Base-by-base conservation (phyloP, 2,888 invertebrate species). In the Pollenia griseotomentosa region DNA sequence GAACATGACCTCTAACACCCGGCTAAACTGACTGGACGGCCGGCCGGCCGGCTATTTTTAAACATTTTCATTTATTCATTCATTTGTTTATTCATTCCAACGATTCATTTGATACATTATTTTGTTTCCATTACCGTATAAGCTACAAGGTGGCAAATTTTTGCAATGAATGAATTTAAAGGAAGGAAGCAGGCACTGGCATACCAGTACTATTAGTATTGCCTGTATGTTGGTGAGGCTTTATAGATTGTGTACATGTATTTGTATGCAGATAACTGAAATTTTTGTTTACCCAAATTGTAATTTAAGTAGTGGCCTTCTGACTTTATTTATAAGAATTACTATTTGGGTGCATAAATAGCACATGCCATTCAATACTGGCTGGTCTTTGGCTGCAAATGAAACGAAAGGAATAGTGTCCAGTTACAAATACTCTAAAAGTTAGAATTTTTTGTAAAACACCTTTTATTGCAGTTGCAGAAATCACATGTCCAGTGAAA, bases 1-100 rank as follows among this genome's bases (percentile, higher is more conserved):
- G 86, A 87, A 89, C 89, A 89, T 82, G 89, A 89, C 89, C 89
- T 89, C 87, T 87, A 83, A 87, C 89, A 89, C 89, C 88, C 87
- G 88, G 88, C 85, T 78, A 78, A 82, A 68, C 81, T 51, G 78
- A 19, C 53, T 73, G 42, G 40, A 19, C 68, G 78, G 42, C 61
- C 51, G 61, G 23, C 16, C 16, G 9, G 9, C 12, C 44, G 59
- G 71, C 53, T 83, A 73, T 71, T 80, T 74, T 75, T 61, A 77
- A 61, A 81, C 33, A 9, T 14, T 71, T 59, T 57, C 33, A 48
- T 46, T 63, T 42, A 40, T 44, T 71, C 48, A 63, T 85, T 81
- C 65, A 78, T 83, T 63, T 33, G 33, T 33, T 4, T 57, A 71
- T 63, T 61, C 19, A 16, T 6, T 61, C 6, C 44, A 55, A 23